Evolutionary conservation across 1,140 invertebrate species (phyloP), one percentile per base, ranked within the genome.

Genomic region (Bombus terrestris): DNA sequence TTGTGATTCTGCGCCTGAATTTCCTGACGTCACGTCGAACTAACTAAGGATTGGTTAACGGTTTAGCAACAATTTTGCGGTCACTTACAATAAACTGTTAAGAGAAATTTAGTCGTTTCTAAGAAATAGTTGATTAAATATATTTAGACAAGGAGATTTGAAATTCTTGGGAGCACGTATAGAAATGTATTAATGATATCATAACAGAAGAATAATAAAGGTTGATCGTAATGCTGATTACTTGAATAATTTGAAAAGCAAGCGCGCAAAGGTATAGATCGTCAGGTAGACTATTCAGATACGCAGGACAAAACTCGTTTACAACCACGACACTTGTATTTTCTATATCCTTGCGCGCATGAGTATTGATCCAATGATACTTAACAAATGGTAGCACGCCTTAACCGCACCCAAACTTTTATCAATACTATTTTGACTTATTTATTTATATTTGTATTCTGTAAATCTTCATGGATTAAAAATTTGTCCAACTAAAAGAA

Each of bases 1-100:
- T 64, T 79, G 76, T 77, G 89, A 86, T 87, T 85, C 85, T 90
- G 86, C 89, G 88, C 88, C 85, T 82, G 75, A 80, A 85, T 78
- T 71, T 64, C 59, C 66, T 87, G 39, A 89, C 74, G 79, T 90
- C 82, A 89, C 68, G 0, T 47, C 28, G 28, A n/a, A 37, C 43
- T 53, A 68, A 62, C 81, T 35, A 37, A 64, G 35, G 78, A 90
- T 89, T 87, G 88, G 82, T 59, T 69, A 64, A 57, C 18, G 9
- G 13, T n/a, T n/a, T 78, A 66, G 22, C 64, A 79, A 81, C 9
- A 81, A 85, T 73, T 82, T 66, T 22, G 0, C 35, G 18, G 76
- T 35, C 25, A 10, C 13, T n/a, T 25, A 13, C 13, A 28, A 41
- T 22, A 68, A 22, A 15, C 13, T n/a, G 28, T 32, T 8, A 9